phyloP scores from a whole-genome alignment of 1,140 invertebrate genomes.

The Drosophila athabasca region DNA sequence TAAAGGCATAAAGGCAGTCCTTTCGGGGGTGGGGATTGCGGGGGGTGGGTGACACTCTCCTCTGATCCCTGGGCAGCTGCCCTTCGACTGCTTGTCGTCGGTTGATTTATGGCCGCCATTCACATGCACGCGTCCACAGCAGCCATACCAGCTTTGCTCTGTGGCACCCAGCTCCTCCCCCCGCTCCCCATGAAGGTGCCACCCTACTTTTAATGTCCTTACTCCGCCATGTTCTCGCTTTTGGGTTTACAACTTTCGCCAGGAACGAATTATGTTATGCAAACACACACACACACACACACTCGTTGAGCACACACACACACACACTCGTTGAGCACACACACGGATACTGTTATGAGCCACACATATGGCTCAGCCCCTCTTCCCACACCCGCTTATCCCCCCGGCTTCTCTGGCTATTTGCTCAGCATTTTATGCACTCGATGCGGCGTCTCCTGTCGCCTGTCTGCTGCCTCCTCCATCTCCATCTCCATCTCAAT shows the following conservation, averaged over 20 bases:
- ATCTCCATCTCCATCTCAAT: no score
- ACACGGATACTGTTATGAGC: neutral
- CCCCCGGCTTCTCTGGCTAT: conserved; percentile 37
- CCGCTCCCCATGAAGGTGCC: neutral
- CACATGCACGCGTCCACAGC: conserved; percentile 39
- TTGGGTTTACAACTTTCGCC: conserved; percentile 56
- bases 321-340: neutral
- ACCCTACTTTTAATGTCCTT: neutral
- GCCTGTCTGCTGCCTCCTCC: no score
- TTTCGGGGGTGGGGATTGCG: neutral
- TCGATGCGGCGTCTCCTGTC: conserved; percentile 18
- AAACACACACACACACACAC: conserved; percentile 26
- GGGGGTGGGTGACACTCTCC: conserved; percentile 10
- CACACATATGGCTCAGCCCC: conserved; percentile 12
- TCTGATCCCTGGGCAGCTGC: conserved; percentile 24
- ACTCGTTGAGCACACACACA: conserved; percentile 11
- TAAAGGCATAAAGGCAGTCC: conserved; percentile 38
- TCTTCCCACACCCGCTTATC: conserved; percentile 12
- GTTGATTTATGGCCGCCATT: conserved; percentile 57
- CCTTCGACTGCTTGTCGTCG: conserved; percentile 43
- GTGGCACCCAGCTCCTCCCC: neutral
- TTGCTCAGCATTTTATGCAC: conserved; percentile 61
- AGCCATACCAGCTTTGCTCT: neutral
- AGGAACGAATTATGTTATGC: conserved; percentile 58
- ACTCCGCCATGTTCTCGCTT: conserved; percentile 41